Base-by-base conservation (phyloP, 2,888 invertebrate genomes). In the Cyclophora albipunctata region DNA sequence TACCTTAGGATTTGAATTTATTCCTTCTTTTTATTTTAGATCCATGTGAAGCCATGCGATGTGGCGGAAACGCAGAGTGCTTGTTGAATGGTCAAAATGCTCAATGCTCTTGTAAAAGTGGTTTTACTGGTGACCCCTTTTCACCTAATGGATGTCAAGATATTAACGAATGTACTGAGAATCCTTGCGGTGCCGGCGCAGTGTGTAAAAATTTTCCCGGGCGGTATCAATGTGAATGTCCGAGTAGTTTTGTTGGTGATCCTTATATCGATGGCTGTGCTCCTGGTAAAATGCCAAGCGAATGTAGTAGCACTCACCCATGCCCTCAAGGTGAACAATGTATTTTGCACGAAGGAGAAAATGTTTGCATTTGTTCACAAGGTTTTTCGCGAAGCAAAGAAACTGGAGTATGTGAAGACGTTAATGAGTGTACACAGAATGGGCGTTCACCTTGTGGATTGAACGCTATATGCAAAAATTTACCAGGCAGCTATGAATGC, bases 401-500 rank as follows among this genome's bases (percentile, higher is more conserved):
- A 62, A 92, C 91, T 34, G 93, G 93, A 45, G 90, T 93, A 72
- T 97, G 97, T 80, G 90, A 94, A 69, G 97, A 97, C 76, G 90
- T 95, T 50, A 94, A 97, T 70, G 97, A 97, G 79, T 97, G 97
- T 70, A 91, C 92, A 3, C 93, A 93, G 64, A 87, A 92, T 35
- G 93, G 93, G 50, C 94, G 94, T 62, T 92, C 94, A 3, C 93
- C 95, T 20, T 97, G 97, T 78, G 97, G 97, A 0, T 81, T 95
- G 34, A 96, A 96, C 78, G 96, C 97, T 0, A 91, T 96, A 51
- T 98, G 97, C 71, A 96, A 96, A 75, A 98, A 98, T 82, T 84
- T 97, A 47, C 97, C 97, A 0, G 97, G 97, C 45, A 96, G 96
- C 71, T 98, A 97, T 72, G 96, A 96, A 80, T 98, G 97, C 66